Evolutionary conservation across 2,113 vertebrate species (phyloP), one percentile per base, ranked within the genome.

Genomic region (Australoheros scitulus): DNA sequence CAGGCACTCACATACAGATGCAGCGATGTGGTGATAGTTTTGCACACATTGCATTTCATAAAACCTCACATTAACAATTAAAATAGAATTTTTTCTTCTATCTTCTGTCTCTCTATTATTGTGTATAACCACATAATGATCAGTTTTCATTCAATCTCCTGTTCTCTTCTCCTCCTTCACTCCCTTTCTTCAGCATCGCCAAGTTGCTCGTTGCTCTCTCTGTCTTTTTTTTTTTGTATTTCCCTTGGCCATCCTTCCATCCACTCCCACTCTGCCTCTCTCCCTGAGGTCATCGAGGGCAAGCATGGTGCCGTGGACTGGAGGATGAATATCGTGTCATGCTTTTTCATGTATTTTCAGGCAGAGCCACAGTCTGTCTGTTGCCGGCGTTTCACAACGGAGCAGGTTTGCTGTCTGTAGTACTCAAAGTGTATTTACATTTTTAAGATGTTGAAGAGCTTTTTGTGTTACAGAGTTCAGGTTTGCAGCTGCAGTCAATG

Each of bases 241-340:
- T 72, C 68, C 47, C 68, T 72, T n/a, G 1, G 24, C 5, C 9
- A 6, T 79, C 20, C 26, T 82, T 75, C 74, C 83, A 58, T 86
- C 29, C 29, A 24, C 63, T 82, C 32, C n/a, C n/a, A 41, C 56
- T 82, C 88, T 52, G 20, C 77, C 75, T 26, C 11, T 76, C 86
- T 81, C 76, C 76, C 65, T 6, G 89, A 93, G 90, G 93, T 94
- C 91, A 87, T 18, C 1, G 79, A 85, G 91, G 91, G 87, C 90
- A 88, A 70, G 84, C 59, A 8, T 17, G 59, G 79, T 32, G 76
- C 76, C 26, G 29, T 18, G 52, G 83, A 90, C 85, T 59, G 26
- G 77, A 85, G 77, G 61, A 91, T 88, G 55, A 86, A 77, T 88
- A 84, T 90, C 88, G 77, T 75, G 83, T 87, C 86, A 26, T 87